phyloP scores from a whole-genome alignment of 2,888 invertebrate species.

The Heliconius aoede region DNA sequence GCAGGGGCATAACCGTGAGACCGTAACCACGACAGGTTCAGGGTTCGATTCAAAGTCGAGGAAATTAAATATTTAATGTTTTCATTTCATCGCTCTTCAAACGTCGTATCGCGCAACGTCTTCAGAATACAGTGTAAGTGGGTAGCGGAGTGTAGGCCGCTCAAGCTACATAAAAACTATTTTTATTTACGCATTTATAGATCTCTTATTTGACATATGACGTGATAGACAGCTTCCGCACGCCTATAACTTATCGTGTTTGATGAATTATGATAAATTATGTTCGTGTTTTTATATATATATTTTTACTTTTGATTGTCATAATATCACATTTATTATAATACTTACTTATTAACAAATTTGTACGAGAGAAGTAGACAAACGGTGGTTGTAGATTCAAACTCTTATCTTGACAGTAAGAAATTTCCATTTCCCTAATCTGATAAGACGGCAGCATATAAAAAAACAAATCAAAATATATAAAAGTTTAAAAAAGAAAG shows the following conservation, averaged over 20 bases:
- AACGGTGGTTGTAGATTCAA: no score
- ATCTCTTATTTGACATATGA: not conserved
- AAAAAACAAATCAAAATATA: not conserved
- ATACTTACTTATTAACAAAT: no score
- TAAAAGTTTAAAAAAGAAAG: not conserved
- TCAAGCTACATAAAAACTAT: no score
- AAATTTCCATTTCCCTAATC: not conserved
- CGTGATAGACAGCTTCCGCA: slow-evolving; percentile 1
- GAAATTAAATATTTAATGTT: not conserved
- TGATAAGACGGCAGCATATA: not conserved
- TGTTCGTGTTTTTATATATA: not conserved
- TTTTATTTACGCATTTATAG: not conserved
- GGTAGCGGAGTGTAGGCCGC: no score
- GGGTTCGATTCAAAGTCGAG: not conserved
- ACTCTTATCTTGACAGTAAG: not conserved
- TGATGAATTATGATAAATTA: not conserved
- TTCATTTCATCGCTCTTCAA: no score
- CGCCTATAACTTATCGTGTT: not conserved
- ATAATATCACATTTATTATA: not conserved
- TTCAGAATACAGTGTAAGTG: no score
- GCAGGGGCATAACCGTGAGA: no score
- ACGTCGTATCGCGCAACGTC: no score
- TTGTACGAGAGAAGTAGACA: no score
- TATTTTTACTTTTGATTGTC: not conserved
- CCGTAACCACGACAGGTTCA: not conserved